phyloP scores from a whole-genome alignment of 2,888 invertebrate genomes.

The Cheilosia impressa region DNA sequence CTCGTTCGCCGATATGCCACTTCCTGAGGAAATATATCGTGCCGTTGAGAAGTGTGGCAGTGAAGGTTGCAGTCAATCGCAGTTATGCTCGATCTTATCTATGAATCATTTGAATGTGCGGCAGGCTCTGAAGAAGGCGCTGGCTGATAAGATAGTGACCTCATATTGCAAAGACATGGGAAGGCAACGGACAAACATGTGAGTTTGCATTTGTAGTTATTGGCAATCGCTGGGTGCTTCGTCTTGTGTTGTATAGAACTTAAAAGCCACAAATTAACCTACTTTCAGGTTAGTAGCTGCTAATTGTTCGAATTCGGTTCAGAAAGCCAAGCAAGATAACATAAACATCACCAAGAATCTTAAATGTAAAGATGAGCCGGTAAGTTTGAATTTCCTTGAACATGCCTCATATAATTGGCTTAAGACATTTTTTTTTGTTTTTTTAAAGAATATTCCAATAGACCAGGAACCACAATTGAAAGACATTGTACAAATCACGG shows the following conservation, averaged over 20 bases:
- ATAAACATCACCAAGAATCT: constrained; percentile 75
- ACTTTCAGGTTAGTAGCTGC: constrained; percentile 76
- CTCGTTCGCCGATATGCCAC: constrained; percentile 81
- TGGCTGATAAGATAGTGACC: constrained; percentile 82
- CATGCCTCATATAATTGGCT: no score
- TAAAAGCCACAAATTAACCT: not conserved
- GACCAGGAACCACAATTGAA: constrained; percentile 74
- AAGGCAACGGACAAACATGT: constrained; percentile 85
- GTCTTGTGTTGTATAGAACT: not conserved
- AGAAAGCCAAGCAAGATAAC: constrained; percentile 71
- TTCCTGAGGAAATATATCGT: constrained; percentile 85
- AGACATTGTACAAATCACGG: constrained; percentile 78
- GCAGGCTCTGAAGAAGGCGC: constrained; percentile 83
- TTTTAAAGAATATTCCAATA: constrained; percentile 76
- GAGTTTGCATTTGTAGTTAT: constrained; percentile 76
- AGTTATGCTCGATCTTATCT: constrained; percentile 82
- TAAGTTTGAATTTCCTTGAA: constrained; percentile 59
- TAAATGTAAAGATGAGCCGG: constrained; percentile 79
- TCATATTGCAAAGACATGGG: constrained; percentile 85
- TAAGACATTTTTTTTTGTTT: not conserved
- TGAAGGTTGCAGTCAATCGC: constrained; percentile 85
- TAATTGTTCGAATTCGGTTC: constrained; percentile 71
- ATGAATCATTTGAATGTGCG: constrained; percentile 84
- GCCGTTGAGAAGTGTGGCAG: constrained; percentile 84
- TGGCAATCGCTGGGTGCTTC: not conserved